These are phyloP conservation scores for Dicyrtomina minuta DNA, from an alignment of 2,888 invertebrate species.

Conservation along the genomic window DNA sequence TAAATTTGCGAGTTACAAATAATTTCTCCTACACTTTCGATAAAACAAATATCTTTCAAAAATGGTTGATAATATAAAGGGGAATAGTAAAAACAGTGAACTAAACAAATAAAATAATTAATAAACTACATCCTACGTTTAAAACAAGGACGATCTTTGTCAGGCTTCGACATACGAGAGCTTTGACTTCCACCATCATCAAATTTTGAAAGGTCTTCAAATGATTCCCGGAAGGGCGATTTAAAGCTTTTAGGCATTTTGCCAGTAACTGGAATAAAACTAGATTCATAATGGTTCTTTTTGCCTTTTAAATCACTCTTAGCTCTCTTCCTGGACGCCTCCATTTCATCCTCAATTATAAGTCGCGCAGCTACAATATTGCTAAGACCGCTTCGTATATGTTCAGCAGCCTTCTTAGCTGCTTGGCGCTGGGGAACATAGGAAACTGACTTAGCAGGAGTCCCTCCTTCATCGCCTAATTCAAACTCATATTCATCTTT, in stretches of 20 bases:
- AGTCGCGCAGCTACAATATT: constrained; percentile 51
- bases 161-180: constrained; percentile 28
- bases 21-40: background rate
- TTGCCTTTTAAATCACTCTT: constrained; percentile 30
- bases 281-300: background rate
- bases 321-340: constrained; percentile 48
- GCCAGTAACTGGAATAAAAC: constrained; percentile 5
- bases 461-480: constrained; percentile 62
- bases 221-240: constrained; percentile 19
- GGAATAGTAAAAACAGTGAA: background rate
- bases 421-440: constrained; percentile 88
- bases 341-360: constrained; percentile 53
- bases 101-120: background rate
- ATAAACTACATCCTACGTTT: constrained; percentile 21
- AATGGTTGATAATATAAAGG: background rate
- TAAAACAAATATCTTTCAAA: background rate
- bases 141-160: constrained; percentile 12
- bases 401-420: constrained; percentile 87
- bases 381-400: constrained; percentile 68
- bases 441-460: constrained; percentile 64
- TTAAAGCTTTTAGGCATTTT: constrained; percentile 7
- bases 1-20: background rate
- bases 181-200: constrained; percentile 21
- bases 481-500: constrained; percentile 64
- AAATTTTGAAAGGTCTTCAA: constrained; percentile 9